Base-by-base conservation (phyloP, 2,888 invertebrate genomes). In the Protophormia terraenovae region DNA sequence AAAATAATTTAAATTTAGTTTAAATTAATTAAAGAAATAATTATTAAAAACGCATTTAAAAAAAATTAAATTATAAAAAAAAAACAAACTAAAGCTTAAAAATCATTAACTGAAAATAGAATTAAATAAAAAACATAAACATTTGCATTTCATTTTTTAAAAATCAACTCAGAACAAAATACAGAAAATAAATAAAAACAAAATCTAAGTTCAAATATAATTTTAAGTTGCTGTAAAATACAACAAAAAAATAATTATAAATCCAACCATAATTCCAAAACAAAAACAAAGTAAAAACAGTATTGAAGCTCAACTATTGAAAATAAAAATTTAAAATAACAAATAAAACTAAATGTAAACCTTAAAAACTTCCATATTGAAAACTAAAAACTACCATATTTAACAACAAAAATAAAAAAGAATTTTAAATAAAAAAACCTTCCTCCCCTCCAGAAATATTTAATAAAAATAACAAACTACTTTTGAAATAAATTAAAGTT, bases 311-410 rank as follows among this genome's bases (percentile, higher is more conserved):
- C 86, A 84, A 86, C 75, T 78, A 67, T 66, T 72, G 50, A 79
- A 73, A 58, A 64, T 71, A 71, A n/a, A n/a, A 78, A 64, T 29
- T 69, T 6, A 80, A 69, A 64, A 76, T 19, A 16, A 66, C 76
- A 79, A 82, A 81, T 80, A 87, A 83, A 86, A 83, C 76, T 81
- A 47, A 86, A 81, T 73, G 67, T 64, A 84, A 64, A 67, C 72
- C 83, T 73, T 79, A 73, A 78, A 83, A 71, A 79, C 75, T 84
- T 87, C 80, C 86, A 86, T 81, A 81, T 87, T 87, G 85, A 86
- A 87, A 88, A 80, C 69, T 84, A 69, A 76, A 71, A 76, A 72
- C 81, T 69, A 77, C 71, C 76, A 77, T 47, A 82, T 76, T 79
- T 50, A 81, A 75, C 29, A 73, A 60, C 16, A n/a, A 29, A 38